A percentile compares a stretch with the other conserved stretches of the same genome.
Conservation (phyloP, 1,140 invertebrate genomes). For the Penaeus japonicus region DNA sequence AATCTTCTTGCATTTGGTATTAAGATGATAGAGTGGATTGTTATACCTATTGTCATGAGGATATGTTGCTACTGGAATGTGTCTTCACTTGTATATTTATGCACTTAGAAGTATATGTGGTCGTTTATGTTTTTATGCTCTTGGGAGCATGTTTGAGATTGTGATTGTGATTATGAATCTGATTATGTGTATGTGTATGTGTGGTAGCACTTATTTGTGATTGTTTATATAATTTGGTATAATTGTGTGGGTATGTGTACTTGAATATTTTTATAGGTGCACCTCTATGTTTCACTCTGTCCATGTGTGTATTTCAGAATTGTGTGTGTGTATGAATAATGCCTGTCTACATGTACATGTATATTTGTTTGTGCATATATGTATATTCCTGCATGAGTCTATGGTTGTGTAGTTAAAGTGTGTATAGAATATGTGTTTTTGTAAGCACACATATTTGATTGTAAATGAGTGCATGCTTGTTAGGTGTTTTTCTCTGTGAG, state of each 20-base stretch:
- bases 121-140: neutral
- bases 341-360: too few species aligned
- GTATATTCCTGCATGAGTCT: too few species aligned
- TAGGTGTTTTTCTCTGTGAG: too few species aligned
- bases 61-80: neutral
- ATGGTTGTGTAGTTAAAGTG: too few species aligned
- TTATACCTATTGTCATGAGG: neutral
- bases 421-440: too few species aligned
- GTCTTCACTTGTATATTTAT: conserved; percentile 10
- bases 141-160: too few species aligned
- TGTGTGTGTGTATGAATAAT: conserved; percentile 13
- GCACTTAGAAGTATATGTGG: neutral
- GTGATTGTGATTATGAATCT: too few species aligned
- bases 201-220: too few species aligned
- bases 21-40: neutral
- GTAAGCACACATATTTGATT: too few species aligned
- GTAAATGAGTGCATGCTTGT: too few species aligned
- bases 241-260: neutral
- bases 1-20: neutral
- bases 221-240: neutral
- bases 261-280: neutral
- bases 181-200: too few species aligned
- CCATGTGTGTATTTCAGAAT: neutral
- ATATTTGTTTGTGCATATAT: too few species aligned
- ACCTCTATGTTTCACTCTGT: neutral